Base-by-base conservation (phyloP, 2,113 vertebrate genomes). In the Procavia capensis region DNA sequence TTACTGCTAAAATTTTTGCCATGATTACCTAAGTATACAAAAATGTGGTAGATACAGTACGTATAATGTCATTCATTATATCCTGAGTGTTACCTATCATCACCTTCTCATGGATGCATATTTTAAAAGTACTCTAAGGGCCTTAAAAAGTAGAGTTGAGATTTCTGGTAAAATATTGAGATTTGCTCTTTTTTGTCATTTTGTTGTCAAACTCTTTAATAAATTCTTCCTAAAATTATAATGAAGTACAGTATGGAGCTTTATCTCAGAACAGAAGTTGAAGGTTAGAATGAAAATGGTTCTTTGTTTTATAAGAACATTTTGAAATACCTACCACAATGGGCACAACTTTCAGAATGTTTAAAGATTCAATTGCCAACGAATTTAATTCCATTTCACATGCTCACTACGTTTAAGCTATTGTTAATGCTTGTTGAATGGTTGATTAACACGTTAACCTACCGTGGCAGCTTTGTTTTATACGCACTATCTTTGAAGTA, bases 381-480 rank as follows among this genome's bases (percentile, higher is more conserved):
- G 47, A 89, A 64, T 86, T 85, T 27, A 47, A 47, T 88, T 95
- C 24, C 39, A 0, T 75, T 66, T 75, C 19, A 41, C 59, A 13
- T 72, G 61, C 3, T 79, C 41, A n/a, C 41, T 14, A 0, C 63
- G 41, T 43, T 50, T 76, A 95, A 85, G 22, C 90, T 66, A 5
- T 41, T 81, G 36, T 45, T 78, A 76, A 93, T 29, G 9, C 7
- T 63, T 74, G 5, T 29, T 75, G 66, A 91, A 81, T 6, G 17
- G 41, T 0, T n/a, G 19, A 93, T 22, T 76, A 88, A 63, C 4
- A 83, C 7, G 19, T 6, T 92, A 19, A 63, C 70, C 13, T 74
- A 27, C 43, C 25, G 5, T 82, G 34, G 22, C 43, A 85, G 31
- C 39, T 95, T 85, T 82, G 90, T 93, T 95, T 93, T 57, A 78